phyloP scores from a whole-genome alignment of 1,140 invertebrate genomes.

The Aphidius ervi region DNA sequence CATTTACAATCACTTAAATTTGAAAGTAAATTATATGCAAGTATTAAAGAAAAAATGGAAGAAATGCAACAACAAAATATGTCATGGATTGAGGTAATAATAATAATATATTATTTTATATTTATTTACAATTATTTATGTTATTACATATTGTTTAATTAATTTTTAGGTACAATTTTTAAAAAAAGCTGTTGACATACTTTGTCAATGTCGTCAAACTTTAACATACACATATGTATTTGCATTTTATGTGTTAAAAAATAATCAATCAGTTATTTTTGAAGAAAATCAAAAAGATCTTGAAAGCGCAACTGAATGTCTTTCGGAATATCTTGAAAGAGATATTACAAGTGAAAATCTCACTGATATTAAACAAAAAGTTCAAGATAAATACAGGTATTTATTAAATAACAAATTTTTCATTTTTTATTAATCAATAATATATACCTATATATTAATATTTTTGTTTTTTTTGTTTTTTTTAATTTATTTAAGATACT shows the following conservation, averaged over 20 bases:
- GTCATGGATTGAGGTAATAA: constrained; percentile 96
- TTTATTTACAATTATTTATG: background rate
- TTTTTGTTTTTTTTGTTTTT: constrained; percentile 24
- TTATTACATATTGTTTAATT: constrained; percentile 1
- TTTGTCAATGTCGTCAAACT: constrained; percentile 95
- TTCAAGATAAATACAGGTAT: constrained; percentile 98
- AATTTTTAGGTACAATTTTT: constrained; percentile 83
- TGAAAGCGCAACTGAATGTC: constrained; percentile 92
- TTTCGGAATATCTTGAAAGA: constrained; percentile 96
- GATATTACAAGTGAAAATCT: constrained; percentile 98
- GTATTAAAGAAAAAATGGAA: constrained; percentile 97
- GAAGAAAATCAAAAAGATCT: constrained; percentile 99
- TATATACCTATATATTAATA: background rate
- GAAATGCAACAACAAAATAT: constrained; percentile 99
- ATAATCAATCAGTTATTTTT: constrained; percentile 98
- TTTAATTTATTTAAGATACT: constrained; percentile 73
- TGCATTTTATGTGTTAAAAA: constrained; percentile 96
- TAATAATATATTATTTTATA: constrained; percentile 38
- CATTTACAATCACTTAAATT: constrained; percentile 99
- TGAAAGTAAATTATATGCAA: constrained; percentile 92
- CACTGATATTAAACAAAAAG: constrained; percentile 97
- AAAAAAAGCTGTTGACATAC: constrained; percentile 95
- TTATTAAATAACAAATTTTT: background rate
- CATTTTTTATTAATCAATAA: constrained; percentile 11
- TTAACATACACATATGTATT: constrained; percentile 99